Evolutionary conservation across 2,113 vertebrate species (phyloP).

Genomic region (Salvator merianae): DNA sequence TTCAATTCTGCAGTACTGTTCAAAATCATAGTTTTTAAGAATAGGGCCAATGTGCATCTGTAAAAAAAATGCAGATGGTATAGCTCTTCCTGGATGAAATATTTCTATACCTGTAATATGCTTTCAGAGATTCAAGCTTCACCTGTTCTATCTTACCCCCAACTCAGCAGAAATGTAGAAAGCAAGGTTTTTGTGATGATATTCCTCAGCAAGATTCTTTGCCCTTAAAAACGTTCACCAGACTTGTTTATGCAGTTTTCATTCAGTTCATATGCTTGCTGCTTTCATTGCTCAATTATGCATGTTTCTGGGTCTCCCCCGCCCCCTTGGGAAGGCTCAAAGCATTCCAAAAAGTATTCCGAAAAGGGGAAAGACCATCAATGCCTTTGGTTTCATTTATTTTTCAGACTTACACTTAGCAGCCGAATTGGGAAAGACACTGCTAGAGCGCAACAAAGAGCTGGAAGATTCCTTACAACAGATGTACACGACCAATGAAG

Average conservation of each 20-base stretch:
- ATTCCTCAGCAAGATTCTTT: neutral
- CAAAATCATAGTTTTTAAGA: neutral
- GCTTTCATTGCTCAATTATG: neutral
- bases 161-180: neutral
- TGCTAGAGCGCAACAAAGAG: conserved; percentile 97
- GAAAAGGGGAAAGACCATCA: neutral
- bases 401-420: conserved; percentile 88
- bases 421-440: conserved; percentile 93
- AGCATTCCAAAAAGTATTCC: neutral
- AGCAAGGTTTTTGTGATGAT: neutral
- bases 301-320: neutral
- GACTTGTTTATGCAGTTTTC: neutral
- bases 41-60: neutral
- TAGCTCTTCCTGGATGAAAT: neutral
- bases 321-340: neutral
- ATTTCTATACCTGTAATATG: neutral
- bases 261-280: neutral
- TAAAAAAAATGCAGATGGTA: neutral
- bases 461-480: conserved; percentile 96
- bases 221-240: neutral
- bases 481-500: conserved; percentile 95
- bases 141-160: neutral
- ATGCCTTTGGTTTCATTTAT: conserved; percentile 38
- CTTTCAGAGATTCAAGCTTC: neutral
- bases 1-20: neutral